Base-by-base conservation (phyloP, 2,113 vertebrate genomes). In the Pseudonaja textilis region DNA sequence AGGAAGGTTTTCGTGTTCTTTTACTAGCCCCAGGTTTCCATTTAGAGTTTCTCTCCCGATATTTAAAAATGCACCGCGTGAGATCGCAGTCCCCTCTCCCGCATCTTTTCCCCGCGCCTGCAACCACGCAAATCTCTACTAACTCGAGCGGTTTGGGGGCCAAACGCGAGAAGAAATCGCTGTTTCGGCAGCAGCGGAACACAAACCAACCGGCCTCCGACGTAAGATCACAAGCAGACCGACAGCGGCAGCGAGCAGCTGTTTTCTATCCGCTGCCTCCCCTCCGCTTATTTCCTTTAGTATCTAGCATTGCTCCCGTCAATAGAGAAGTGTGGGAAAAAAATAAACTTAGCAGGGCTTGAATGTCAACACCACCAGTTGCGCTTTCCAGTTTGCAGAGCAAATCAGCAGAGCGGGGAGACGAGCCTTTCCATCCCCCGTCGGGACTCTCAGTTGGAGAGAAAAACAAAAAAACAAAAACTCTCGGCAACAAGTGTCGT, bases 351-450 rank as follows among this genome's bases (percentile, higher is more conserved):
- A 18, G 20, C 2, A 11, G 25, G n/a, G 0, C 59, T 61, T 61
- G 5, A 56, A 45, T 23, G 34, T 29, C 93, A 59, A 39, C 52
- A 8, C 92, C 93, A 96, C 96, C 95, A 91, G 96, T 96, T 96
- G 96, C 95, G 88, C 93, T 93, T 92, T 93, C 92, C 93, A 89
- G n/a, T 61, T 61, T 3, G 18, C 93, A 5, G 90, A 94, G 89
- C 94, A 50, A 23, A 89, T 1, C 89, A 39, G 50, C 25, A 11
- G 26, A 12, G 29, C 16, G 50, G 26, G 26, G 12, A 1, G 50
- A 14, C 3, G 59, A 7, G 59, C 47, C 64, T 61, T 10, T 0
- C 1, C 2, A 22, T n/a, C 90, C 0, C 0, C 23, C 39, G 1
- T 1, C 29, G 29, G 10, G 92, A 61, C 92, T 90, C 89, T 59